phyloP scores from a whole-genome alignment of 1,140 invertebrate species.

The Nomia melanderi region DNA sequence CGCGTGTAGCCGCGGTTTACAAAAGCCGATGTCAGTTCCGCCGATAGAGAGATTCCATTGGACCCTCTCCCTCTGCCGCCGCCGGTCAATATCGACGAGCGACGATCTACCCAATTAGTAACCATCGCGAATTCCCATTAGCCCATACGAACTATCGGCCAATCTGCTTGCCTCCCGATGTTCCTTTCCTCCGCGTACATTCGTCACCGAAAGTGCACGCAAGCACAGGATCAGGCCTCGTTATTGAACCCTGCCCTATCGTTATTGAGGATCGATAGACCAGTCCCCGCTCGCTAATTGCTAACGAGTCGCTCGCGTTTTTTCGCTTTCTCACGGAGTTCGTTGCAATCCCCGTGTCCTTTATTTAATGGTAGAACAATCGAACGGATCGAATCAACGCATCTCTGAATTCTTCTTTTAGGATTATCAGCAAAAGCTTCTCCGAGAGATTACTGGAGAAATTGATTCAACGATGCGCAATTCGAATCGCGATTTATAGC shows the following conservation, averaged over 20 bases:
- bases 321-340: not conserved
- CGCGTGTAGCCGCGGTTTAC: conserved; percentile 44
- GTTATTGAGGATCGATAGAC: not conserved
- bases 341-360: not conserved
- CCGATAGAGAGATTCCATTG: conserved; percentile 69
- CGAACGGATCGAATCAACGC: no score
- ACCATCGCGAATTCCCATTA: conserved; percentile 73
- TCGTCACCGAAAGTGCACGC: conserved; percentile 56
- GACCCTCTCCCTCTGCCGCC: conserved; percentile 45
- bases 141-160: conserved; percentile 67
- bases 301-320: no score
- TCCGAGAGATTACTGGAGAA: no score
- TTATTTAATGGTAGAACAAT: no score
- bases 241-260: not conserved
- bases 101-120: conserved; percentile 75
- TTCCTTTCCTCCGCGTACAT: conserved; percentile 50
- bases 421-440: no score
- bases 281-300: not conserved
- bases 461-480: no score
- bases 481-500: no score
- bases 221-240: not conserved
- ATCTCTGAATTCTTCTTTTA: no score
- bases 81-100: conserved; percentile 68
- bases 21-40: conserved; percentile 67
- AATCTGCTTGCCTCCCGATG: conserved; percentile 57